A percentile compares a stretch with the other conserved stretches of the same genome.
Conservation (phyloP, 2,888 invertebrate species). For the Xestia rhomboidea region DNA sequence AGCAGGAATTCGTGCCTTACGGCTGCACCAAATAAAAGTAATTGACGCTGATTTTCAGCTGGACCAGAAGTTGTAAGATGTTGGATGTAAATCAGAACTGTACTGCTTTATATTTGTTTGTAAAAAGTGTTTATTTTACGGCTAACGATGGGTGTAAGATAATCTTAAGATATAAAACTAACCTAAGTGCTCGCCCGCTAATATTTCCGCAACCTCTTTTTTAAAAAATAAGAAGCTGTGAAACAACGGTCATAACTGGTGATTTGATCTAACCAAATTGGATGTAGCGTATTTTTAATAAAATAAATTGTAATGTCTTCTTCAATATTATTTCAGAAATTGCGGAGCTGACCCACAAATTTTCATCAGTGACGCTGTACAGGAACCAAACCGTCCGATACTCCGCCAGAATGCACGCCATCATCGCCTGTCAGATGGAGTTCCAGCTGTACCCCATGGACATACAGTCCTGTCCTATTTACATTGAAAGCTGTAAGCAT, state of each 20-base stretch:
- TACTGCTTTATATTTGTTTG: background rate
- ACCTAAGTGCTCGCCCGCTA: background rate
- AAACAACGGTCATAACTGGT: too few species aligned
- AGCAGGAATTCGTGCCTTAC: background rate
- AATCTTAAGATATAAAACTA: background rate
- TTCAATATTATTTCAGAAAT: slow-evolving; percentile 91
- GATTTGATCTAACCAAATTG: background rate
- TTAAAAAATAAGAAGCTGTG: background rate
- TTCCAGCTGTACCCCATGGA: slow-evolving; percentile 96
- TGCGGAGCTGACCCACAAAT: slow-evolving; percentile 94
- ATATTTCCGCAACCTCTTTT: background rate
- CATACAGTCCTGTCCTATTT: slow-evolving; percentile 95
- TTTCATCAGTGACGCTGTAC: slow-evolving; percentile 95
- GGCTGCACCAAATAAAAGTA: background rate
- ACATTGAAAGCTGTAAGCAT: slow-evolving; percentile 95
- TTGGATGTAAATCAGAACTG: background rate
- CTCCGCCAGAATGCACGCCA: slow-evolving; percentile 95
- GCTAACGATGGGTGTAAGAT: background rate
- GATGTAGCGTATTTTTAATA: background rate
- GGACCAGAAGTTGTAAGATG: background rate
- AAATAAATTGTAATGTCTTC: background rate
- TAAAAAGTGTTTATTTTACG: background rate
- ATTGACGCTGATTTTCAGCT: background rate
- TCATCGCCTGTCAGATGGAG: slow-evolving; percentile 96
- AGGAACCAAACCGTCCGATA: slow-evolving; percentile 95